Conservation (phyloP, 2,113 vertebrate species). For the Dicerorhinus sumatrensis region DNA sequence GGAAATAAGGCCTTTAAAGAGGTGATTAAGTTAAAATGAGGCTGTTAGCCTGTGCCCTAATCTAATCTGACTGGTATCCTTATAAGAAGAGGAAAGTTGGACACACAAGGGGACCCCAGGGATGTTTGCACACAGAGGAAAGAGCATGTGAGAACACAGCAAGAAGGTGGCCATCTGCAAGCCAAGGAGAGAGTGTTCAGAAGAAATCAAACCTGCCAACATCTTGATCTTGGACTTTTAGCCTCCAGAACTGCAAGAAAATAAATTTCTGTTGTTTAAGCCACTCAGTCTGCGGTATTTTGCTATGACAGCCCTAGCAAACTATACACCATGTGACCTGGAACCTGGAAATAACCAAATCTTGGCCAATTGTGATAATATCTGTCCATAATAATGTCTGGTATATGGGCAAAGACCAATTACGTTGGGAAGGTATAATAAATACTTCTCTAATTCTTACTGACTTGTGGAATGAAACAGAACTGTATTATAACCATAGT, state of each 20-base stretch:
- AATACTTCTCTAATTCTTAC: neutral
- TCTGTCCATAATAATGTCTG: neutral
- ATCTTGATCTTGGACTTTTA: neutral
- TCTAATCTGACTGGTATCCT: neutral
- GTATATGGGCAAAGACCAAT: neutral
- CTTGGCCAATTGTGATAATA: neutral
- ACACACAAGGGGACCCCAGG: neutral
- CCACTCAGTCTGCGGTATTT: constrained; percentile 23
- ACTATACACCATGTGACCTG: neutral
- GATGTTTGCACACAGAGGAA: neutral
- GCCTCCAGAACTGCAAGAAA: neutral
- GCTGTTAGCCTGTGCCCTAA: neutral
- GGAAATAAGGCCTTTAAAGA: neutral
- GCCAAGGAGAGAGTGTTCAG: neutral
- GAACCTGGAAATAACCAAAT: constrained; percentile 34
- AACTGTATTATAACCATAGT: neutral
- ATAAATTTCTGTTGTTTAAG: constrained; percentile 37
- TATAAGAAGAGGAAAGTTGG: constrained; percentile 36
- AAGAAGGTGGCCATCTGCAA: neutral
- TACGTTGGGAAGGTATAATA: neutral
- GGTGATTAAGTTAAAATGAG: constrained; percentile 7
- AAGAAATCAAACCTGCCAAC: constrained; percentile 21
- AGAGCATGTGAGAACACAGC: neutral
- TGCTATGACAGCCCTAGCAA: constrained; percentile 5
- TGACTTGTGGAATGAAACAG: neutral